Percentiles rank a stretch among this genome's conserved stretches.
phyloP scores from a whole-genome alignment of 2,888 invertebrate species.

The Pristionchus japonicus region DNA sequence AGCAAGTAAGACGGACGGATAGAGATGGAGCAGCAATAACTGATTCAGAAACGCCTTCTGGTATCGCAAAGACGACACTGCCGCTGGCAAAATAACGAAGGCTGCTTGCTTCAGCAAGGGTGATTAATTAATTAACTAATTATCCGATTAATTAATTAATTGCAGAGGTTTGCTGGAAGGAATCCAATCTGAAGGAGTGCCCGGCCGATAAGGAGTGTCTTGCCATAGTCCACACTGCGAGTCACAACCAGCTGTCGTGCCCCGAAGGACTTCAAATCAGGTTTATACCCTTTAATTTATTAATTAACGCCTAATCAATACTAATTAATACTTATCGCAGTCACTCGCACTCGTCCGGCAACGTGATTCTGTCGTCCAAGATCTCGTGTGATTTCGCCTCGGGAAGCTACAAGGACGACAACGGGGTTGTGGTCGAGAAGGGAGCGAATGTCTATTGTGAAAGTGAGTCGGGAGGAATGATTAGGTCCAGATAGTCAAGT shows the following conservation, averaged over 20 bases:
- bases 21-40: not conserved
- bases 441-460: not conserved
- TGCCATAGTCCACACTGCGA: not conserved
- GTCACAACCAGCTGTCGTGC: not conserved
- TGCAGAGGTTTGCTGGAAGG: not conserved
- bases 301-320: no score
- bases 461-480: not conserved
- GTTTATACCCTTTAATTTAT: not conserved
- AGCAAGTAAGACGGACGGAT: not conserved
- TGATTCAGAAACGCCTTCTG: not conserved
- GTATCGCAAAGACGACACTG: not conserved
- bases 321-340: not conserved
- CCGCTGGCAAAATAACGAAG: not conserved
- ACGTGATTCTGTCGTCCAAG: not conserved
- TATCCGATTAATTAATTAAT: not conserved
- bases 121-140: not conserved
- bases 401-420: not conserved
- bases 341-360: not conserved
- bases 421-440: not conserved
- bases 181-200: not conserved
- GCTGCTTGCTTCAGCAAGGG: not conserved
- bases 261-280: not conserved
- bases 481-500: no score
- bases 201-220: not conserved
- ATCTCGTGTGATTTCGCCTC: not conserved